phyloP scores from a whole-genome alignment of 2,888 invertebrate genomes.

The Lithophane ornitopus region DNA sequence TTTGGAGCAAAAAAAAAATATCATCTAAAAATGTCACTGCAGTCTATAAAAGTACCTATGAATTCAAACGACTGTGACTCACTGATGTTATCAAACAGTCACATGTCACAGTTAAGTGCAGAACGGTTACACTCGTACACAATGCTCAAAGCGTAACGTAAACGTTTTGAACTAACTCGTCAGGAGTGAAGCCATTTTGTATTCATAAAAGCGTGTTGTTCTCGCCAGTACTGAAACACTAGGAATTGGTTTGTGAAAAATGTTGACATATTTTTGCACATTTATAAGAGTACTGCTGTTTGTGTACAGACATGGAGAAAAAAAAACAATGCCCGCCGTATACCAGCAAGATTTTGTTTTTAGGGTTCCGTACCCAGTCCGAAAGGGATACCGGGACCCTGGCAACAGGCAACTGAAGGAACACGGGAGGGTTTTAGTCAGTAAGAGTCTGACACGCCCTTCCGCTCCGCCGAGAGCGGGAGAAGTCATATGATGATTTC shows the following conservation, averaged over 20 bases:
- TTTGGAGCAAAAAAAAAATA: no score
- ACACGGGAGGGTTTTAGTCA: no score
- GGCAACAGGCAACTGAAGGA: no score
- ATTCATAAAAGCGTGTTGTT: conserved; percentile 46
- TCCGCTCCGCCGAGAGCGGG: no score
- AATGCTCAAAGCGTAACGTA: conserved; percentile 41
- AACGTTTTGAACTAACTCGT: conserved; percentile 35
- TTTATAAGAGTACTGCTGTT: background rate
- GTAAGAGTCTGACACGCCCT: no score
- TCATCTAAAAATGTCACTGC: background rate
- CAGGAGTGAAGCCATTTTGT: conserved; percentile 26
- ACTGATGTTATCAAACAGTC: conserved; percentile 18
- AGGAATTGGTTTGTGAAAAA: conserved; percentile 13
- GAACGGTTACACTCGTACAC: conserved; percentile 20
- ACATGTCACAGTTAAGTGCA: conserved; percentile 32
- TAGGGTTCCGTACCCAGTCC: no score
- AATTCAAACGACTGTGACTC: conserved; percentile 10
- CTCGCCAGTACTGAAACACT: conserved; percentile 11
- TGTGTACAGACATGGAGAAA: background rate
- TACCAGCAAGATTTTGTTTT: no score
- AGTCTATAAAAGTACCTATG: background rate
- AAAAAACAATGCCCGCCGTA: background rate
- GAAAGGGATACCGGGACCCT: no score
- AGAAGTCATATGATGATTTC: no score
- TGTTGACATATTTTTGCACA: conserved; percentile 1